Percentiles rank a stretch among this genome's conserved stretches.
Conservation (phyloP, 1,140 invertebrate species). For the Sinonovacula constricta region DNA sequence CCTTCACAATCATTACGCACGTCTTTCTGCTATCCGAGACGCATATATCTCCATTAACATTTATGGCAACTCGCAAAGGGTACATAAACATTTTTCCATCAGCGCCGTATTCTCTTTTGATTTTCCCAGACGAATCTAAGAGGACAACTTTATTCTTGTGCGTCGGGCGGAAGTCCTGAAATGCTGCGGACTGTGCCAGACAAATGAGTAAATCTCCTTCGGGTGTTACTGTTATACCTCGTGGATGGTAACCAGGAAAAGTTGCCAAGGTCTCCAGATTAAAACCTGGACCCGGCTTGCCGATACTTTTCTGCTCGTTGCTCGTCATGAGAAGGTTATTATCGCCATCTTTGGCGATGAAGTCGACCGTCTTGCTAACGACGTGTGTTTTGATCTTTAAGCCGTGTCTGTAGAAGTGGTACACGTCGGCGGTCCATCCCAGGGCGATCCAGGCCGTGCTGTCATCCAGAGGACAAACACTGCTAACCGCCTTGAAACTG, state of each 20-base stretch:
- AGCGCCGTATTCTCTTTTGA: constrained; percentile 37
- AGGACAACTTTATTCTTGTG: constrained; percentile 48
- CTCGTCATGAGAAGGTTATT: constrained; percentile 44
- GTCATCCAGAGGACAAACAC: constrained; percentile 37
- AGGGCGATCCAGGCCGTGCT: constrained; percentile 43
- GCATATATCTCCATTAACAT: constrained; percentile 46
- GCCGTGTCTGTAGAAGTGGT: constrained; percentile 41
- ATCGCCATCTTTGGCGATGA: constrained; percentile 31
- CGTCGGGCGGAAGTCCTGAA: constrained; percentile 34
- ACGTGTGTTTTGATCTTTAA: constrained; percentile 46
- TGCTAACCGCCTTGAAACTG: constrained; percentile 44
- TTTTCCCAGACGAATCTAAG: constrained; percentile 18
- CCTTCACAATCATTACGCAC: constrained; percentile 34
- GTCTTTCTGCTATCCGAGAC: constrained; percentile 42
- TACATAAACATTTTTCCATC: constrained; percentile 50
- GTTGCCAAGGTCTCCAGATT: constrained; percentile 36
- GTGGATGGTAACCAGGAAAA: constrained; percentile 44
- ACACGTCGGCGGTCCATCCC: constrained; percentile 40
- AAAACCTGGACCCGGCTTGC: constrained; percentile 45
- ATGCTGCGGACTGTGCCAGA: constrained; percentile 46
- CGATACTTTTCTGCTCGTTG: constrained; percentile 45
- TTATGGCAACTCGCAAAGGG: constrained; percentile 34
- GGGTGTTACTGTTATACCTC: constrained; percentile 26
- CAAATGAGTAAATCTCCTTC: constrained; percentile 34
- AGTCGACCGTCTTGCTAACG: constrained; percentile 45